Conservation (phyloP, 2,888 invertebrate genomes). For the Homarus gammarus region DNA sequence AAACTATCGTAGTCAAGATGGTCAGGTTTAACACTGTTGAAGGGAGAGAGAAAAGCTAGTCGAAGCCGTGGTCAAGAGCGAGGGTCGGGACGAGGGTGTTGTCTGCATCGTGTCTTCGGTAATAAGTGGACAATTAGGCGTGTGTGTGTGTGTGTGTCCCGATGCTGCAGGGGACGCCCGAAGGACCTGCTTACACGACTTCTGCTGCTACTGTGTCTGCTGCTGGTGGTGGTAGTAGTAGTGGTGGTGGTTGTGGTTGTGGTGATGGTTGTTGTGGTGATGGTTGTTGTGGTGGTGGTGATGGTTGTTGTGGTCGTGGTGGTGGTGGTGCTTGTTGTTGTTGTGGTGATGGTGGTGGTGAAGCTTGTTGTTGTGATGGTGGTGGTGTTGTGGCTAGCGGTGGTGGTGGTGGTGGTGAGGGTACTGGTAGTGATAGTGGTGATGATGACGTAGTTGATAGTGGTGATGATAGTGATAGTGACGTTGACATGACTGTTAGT, state of each 20-base stretch:
- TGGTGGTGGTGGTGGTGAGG: no score
- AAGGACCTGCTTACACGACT: not conserved
- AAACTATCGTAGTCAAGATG: not conserved
- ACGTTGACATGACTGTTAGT: no score
- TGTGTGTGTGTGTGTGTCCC: not conserved
- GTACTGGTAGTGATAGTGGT: no score
- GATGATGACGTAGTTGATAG: no score
- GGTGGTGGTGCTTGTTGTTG: no score
- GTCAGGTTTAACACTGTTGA: not conserved
- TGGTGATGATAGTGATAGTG: no score
- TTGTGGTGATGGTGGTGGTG: no score
- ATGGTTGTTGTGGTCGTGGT: no score
- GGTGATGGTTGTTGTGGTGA: no score
- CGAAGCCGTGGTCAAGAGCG: not conserved
- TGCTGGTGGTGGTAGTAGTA: not conserved
- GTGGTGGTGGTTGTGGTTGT: not conserved
- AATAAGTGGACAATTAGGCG: constrained; percentile 15
- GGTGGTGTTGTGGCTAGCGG: no score
- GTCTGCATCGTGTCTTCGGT: constrained; percentile 6
- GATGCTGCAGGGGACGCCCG: not conserved
- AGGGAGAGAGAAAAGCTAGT: not conserved
- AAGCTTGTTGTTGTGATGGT: no score
- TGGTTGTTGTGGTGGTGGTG: no score
- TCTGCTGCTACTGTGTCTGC: not conserved
- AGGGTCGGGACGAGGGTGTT: not conserved